Evolutionary conservation across 1,140 invertebrate genomes (phyloP).

Genomic region (Drosophila ficusphila): DNA sequence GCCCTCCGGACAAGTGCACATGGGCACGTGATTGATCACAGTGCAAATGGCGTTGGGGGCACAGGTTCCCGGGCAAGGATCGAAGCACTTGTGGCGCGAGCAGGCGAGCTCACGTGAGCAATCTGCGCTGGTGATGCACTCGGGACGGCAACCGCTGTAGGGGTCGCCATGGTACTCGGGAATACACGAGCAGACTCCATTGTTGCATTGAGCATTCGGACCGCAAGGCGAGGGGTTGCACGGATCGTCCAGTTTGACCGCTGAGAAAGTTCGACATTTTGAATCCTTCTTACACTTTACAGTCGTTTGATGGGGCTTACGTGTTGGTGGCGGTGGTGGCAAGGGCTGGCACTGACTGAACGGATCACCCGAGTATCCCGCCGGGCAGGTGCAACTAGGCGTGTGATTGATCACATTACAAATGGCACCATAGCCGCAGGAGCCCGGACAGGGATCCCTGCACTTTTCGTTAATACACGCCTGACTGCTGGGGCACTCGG

Average conservation of each 20-base stretch:
- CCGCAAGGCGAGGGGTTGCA: conserved; percentile 90
- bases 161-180: conserved; percentile 93
- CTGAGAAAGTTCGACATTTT: conserved; percentile 83
- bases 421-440: conserved; percentile 88
- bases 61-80: conserved; percentile 92
- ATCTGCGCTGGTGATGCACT: conserved; percentile 93
- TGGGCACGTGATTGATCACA: conserved; percentile 90
- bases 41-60: conserved; percentile 91
- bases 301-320: conserved; percentile 42
- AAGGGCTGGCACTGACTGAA: conserved; percentile 86
- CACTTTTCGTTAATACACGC: conserved; percentile 90
- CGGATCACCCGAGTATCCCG: conserved; percentile 89
- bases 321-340: conserved; percentile 82
- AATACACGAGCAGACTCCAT: conserved; percentile 90
- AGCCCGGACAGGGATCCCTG: conserved; percentile 89
- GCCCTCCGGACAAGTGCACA: conserved; percentile 90
- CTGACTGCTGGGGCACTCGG: conserved; percentile 88
- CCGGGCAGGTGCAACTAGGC: conserved; percentile 88
- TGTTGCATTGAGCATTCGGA: conserved; percentile 88
- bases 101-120: conserved; percentile 90
- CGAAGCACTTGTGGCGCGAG: conserved; percentile 91
- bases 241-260: conserved; percentile 85
- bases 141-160: conserved; percentile 91
- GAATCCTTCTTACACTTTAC: conserved; percentile 84
- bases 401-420: conserved; percentile 89